A percentile compares a stretch with the other conserved stretches of the same genome.
Evolutionary conservation across 2,797 vertebrate genomes (phyloP).

Genomic region (Microchirus variegatus): DNA sequence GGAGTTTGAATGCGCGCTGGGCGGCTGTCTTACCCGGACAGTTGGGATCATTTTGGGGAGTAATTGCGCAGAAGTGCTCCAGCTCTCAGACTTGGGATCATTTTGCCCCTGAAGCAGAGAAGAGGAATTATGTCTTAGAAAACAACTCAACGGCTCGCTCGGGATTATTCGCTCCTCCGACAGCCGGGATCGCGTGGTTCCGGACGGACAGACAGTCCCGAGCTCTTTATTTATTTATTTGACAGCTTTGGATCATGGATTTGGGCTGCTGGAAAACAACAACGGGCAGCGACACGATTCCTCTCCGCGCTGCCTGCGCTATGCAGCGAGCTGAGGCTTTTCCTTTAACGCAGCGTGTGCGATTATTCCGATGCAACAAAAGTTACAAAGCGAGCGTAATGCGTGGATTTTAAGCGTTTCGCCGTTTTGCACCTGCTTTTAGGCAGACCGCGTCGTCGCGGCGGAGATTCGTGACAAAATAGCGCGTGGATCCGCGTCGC

Average conservation of each 20-base stretch:
- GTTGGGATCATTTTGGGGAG: conserved; percentile 73
- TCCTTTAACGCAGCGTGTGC: conserved; percentile 35
- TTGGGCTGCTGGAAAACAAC: conserved; percentile 78
- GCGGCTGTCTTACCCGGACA: conserved; percentile 63
- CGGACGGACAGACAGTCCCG: conserved; percentile 54
- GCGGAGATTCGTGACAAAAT: conserved; percentile 67
- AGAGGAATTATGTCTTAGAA: conserved; percentile 51
- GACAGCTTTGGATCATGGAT: conserved; percentile 80
- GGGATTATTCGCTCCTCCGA: conserved; percentile 60
- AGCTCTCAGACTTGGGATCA: conserved; percentile 71
- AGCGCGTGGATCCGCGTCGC: conserved; percentile 70
- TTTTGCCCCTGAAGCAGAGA: conserved; percentile 52
- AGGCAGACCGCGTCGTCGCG: conserved; percentile 72
- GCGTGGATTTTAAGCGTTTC: conserved; percentile 46
- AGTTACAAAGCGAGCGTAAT: conserved; percentile 81
- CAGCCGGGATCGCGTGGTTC: conserved; percentile 49
- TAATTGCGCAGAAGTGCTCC: conserved; percentile 73
- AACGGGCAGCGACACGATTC: conserved; percentile 78
- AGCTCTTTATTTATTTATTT: conserved; percentile 24
- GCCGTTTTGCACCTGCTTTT: neutral
- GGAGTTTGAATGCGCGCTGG: conserved; percentile 75
- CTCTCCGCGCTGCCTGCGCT: conserved; percentile 73
- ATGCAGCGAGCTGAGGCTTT: conserved; percentile 64
- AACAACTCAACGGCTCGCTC: conserved; percentile 56
- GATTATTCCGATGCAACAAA: conserved; percentile 78